Percentiles rank a stretch among this genome's conserved stretches.
These are phyloP conservation scores for Axea sp. DNA, from an alignment of 2,888 invertebrate species.

Conservation along the genomic window DNA sequence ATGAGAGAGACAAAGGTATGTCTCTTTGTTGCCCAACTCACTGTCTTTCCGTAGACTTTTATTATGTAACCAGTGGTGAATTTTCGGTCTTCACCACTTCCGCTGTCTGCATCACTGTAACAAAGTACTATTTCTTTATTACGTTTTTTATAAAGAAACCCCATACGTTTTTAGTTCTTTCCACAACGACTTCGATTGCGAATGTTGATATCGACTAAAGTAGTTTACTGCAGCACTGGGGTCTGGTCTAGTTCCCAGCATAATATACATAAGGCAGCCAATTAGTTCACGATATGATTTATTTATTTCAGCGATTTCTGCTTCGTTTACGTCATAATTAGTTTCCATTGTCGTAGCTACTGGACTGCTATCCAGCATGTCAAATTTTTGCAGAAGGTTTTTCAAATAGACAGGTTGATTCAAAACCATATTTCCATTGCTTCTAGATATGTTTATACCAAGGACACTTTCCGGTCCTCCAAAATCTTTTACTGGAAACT, in stretches of 20 bases:
- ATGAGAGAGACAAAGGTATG: slow-evolving; percentile 69
- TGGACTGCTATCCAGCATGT: slow-evolving; percentile 67
- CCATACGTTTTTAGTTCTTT: slow-evolving; percentile 62
- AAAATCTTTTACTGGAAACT: slow-evolving; percentile 67
- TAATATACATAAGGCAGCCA: slow-evolving; percentile 59
- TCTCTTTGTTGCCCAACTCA: slow-evolving; percentile 70
- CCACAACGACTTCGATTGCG: slow-evolving; percentile 57
- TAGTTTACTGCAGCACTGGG: slow-evolving; percentile 37
- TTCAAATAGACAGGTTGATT: slow-evolving; percentile 63
- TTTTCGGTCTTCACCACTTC: slow-evolving; percentile 59
- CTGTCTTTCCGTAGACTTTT: slow-evolving; percentile 60
- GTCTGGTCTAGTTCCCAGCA: slow-evolving; percentile 57
- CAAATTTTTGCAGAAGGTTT: slow-evolving; percentile 64
- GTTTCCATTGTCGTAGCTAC: slow-evolving; percentile 63
- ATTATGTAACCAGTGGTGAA: slow-evolving; percentile 62
- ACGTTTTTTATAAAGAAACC: slow-evolving; percentile 49
- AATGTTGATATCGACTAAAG: slow-evolving; percentile 46
- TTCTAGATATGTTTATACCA: slow-evolving; percentile 36
- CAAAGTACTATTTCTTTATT: slow-evolving; percentile 10
- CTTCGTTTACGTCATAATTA: neutral
- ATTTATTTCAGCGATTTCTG: neutral
- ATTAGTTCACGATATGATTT: slow-evolving; percentile 58
- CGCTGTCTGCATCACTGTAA: slow-evolving; percentile 67
- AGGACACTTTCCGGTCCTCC: slow-evolving; percentile 64
- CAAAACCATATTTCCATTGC: slow-evolving; percentile 36